phyloP scores from a whole-genome alignment of 2,113 vertebrate species.

The Camelus dromedarius region DNA sequence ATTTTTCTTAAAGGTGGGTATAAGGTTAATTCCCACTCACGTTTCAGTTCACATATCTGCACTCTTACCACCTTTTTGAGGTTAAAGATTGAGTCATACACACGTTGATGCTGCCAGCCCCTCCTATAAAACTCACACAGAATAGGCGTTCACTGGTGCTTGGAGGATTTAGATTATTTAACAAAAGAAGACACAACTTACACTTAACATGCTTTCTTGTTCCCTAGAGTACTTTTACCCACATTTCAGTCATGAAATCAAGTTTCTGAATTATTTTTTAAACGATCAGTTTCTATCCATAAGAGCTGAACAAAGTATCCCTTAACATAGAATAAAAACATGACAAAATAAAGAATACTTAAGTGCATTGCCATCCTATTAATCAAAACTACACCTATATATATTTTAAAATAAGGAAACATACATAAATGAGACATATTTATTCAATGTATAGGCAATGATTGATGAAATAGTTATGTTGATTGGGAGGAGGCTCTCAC shows the following conservation, averaged over 20 bases:
- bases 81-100: background rate
- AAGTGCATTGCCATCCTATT: background rate
- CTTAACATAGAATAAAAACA: constrained; percentile 12
- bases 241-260: background rate
- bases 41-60: background rate
- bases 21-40: background rate
- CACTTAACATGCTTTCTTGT: background rate
- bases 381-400: background rate
- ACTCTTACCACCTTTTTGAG: background rate
- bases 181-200: background rate
- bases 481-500: background rate
- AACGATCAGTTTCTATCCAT: background rate
- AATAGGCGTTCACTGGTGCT: background rate
- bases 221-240: background rate
- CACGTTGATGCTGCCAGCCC: too few relatives aligned
- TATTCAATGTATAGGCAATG: background rate
- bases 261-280: background rate
- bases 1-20: background rate
- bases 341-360: background rate
- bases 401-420: background rate
- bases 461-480: background rate
- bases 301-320: background rate
- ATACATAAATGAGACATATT: background rate
- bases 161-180: background rate
- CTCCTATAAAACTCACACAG: fast-evolving